phyloP scores from a whole-genome alignment of 1,140 invertebrate genomes.

The Camponotus pennsylvanicus region DNA sequence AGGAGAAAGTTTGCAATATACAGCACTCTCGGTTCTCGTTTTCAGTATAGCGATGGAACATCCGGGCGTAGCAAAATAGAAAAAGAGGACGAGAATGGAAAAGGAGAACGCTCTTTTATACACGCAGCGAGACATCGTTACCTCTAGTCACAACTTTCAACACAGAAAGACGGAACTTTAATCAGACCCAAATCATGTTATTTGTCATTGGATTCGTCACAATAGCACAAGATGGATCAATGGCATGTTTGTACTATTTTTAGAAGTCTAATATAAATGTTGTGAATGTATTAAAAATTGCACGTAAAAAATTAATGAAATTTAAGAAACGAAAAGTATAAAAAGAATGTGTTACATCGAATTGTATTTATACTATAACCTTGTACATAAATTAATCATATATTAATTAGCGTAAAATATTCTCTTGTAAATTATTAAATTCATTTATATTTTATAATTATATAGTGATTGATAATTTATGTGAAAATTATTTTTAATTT shows the following conservation, averaged over 20 bases:
- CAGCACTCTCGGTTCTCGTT: constrained; percentile 41
- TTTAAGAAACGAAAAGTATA: not conserved
- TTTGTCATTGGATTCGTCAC: constrained; percentile 19
- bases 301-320: not conserved
- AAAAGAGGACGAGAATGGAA: constrained; percentile 58
- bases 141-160: constrained; percentile 59
- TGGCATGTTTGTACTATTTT: constrained; percentile 14
- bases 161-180: constrained; percentile 43
- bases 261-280: constrained; percentile 6
- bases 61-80: constrained; percentile 67
- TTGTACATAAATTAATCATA: not conserved
- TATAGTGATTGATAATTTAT: not conserved
- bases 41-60: constrained; percentile 46
- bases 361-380: not conserved
- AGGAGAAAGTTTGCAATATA: constrained; percentile 71
- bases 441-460: not conserved
- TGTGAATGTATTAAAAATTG: not conserved
- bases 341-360: not conserved
- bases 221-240: constrained; percentile 24
- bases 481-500: not conserved
- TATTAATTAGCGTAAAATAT: constrained; percentile 5
- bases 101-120: constrained; percentile 67
- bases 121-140: constrained; percentile 66
- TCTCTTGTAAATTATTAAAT: not conserved
- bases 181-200: constrained; percentile 45